Evolutionary conservation across 2,888 invertebrate genomes (phyloP).

Genomic region (Leistus spinibarbis): DNA sequence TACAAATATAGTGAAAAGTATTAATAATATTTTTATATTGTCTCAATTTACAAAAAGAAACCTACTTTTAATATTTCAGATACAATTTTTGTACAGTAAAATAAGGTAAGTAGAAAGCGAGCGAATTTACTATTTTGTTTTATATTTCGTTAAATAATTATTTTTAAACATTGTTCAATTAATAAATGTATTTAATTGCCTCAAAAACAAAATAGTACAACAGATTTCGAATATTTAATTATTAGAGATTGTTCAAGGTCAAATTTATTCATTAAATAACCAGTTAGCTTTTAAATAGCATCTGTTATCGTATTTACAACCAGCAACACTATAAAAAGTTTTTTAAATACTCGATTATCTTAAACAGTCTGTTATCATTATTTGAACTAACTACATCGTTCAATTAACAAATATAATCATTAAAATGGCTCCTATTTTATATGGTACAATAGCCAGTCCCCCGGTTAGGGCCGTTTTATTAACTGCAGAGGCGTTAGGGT

Average conservation of each 20-base stretch:
- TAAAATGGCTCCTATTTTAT: conserved; percentile 53
- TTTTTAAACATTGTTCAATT: too few relatives aligned
- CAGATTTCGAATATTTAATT: too few relatives aligned
- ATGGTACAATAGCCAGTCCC: conserved; percentile 57
- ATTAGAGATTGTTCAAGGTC: too few relatives aligned
- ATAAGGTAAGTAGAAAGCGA: too few relatives aligned
- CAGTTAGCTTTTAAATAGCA: neutral
- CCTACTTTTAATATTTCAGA: neutral
- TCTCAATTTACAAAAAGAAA: conserved; percentile 8
- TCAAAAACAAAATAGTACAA: too few relatives aligned
- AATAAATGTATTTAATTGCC: too few relatives aligned
- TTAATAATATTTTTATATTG: conserved; percentile 38
- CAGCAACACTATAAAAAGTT: neutral
- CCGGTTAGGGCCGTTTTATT: conserved; percentile 59
- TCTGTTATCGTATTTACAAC: neutral
- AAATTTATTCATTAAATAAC: too few relatives aligned
- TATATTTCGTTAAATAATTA: too few relatives aligned
- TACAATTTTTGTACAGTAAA: too few relatives aligned
- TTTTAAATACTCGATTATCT: neutral
- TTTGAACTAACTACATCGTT: too few relatives aligned
- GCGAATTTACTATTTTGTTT: too few relatives aligned
- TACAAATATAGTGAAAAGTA: conserved; percentile 55
- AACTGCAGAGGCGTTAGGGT: conserved; percentile 56
- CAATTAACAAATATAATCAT: neutral
- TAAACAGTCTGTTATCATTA: too few relatives aligned